phyloP scores from a whole-genome alignment of 2,113 vertebrate genomes.

The Ciconia boyciana region DNA sequence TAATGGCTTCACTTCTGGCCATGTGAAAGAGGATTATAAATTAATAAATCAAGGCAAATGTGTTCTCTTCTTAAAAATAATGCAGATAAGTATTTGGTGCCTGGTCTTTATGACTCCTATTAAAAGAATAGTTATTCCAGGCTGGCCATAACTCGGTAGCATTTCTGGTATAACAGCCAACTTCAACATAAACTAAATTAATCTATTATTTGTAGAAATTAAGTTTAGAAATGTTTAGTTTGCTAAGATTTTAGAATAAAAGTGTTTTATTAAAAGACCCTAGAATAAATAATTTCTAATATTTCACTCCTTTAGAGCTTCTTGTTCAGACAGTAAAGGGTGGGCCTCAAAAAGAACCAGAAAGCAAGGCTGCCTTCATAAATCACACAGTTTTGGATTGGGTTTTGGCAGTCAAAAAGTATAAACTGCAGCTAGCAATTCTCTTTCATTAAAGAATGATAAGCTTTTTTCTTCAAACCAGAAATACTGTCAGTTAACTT shows the following conservation, averaged over 20 bases:
- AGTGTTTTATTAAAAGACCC: background rate
- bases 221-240: background rate
- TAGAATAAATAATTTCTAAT: slow-evolving; percentile 34
- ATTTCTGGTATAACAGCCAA: background rate
- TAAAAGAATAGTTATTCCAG: background rate
- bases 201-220: background rate
- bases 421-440: background rate
- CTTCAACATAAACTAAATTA: slow-evolving; percentile 2
- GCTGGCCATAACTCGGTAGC: background rate
- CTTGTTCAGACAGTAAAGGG: background rate
- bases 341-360: background rate
- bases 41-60: slow-evolving; percentile 20
- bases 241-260: slow-evolving; percentile 33
- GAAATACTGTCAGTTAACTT: slow-evolving; percentile 3
- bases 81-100: background rate
- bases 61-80: background rate
- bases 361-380: background rate
- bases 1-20: slow-evolving; percentile 4
- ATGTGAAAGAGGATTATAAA: background rate
- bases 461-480: background rate
- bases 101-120: background rate
- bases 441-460: background rate
- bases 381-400: slow-evolving; percentile 35
- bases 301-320: background rate
- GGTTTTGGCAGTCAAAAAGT: slow-evolving; percentile 21